phyloP scores from a whole-genome alignment of 1,140 invertebrate species.

The Ips nitidus region DNA sequence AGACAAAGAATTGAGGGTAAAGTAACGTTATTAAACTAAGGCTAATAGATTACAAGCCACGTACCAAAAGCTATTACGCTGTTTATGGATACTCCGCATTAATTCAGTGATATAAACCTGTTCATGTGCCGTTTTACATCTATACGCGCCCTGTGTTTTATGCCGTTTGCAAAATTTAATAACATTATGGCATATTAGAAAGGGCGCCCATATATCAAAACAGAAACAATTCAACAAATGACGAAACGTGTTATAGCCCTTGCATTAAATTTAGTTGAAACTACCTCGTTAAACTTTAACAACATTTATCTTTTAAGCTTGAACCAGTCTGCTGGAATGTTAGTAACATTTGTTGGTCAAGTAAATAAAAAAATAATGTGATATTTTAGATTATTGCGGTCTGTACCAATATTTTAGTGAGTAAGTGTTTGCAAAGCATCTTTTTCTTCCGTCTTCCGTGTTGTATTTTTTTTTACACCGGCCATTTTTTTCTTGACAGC shows the following conservation, averaged over 20 bases:
- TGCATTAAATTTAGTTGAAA: constrained; percentile 36
- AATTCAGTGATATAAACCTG: constrained; percentile 32
- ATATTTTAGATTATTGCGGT: constrained; percentile 8
- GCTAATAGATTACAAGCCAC: constrained; percentile 22
- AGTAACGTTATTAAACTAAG: constrained; percentile 30
- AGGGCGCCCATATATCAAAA: constrained; percentile 34
- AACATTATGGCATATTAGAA: constrained; percentile 34
- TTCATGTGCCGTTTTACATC: constrained; percentile 29
- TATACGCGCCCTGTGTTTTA: constrained; percentile 29
- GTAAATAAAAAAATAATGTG: not conserved
- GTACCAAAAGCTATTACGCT: constrained; percentile 27
- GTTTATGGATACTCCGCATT: constrained; percentile 28
- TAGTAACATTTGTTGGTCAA: too few relatives aligned
- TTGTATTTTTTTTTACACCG: not conserved
- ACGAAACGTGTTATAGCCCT: constrained; percentile 32
- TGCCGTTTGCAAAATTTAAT: constrained; percentile 30
- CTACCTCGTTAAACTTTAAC: constrained; percentile 35
- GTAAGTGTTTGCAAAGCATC: not conserved
- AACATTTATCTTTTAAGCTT: constrained; percentile 32
- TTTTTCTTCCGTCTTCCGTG: not conserved
- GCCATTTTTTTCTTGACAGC: not conserved
- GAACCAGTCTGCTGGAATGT: not conserved
- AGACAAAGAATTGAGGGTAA: constrained; percentile 1
- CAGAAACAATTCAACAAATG: constrained; percentile 32
- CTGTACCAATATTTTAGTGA: not conserved